phyloP scores from a whole-genome alignment of 1,140 invertebrate genomes.

The Aradophagus sp. region DNA sequence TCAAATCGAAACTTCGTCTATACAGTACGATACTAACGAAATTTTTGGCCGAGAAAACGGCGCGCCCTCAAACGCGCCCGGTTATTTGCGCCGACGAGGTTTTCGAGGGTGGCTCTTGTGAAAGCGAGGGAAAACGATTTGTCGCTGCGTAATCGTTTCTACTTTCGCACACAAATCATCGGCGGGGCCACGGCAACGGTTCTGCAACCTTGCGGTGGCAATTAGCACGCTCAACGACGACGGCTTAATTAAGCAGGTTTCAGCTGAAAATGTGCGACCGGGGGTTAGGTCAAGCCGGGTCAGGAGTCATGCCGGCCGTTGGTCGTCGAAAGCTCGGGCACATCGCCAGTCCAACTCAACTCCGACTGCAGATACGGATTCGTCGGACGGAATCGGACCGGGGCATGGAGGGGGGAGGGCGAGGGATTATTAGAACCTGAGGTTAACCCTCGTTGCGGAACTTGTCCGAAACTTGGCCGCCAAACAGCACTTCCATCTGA shows the following conservation, averaged over 20 bases:
- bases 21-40: no score
- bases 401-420: constrained; percentile 18
- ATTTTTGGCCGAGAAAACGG: no score
- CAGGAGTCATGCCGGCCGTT: constrained; percentile 50
- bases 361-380: constrained; percentile 21
- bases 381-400: not conserved
- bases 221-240: constrained; percentile 69
- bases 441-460: constrained; percentile 60
- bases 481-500: constrained; percentile 57
- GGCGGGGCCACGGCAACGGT: constrained; percentile 19
- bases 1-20: no score
- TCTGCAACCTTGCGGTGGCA: constrained; percentile 63
- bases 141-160: constrained; percentile 56
- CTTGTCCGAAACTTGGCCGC: constrained; percentile 55
- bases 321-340: constrained; percentile 41
- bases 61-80: no score
- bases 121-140: constrained; percentile 48
- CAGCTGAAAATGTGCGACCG: constrained; percentile 49
- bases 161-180: constrained; percentile 57
- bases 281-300: constrained; percentile 58
- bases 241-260: constrained; percentile 70
- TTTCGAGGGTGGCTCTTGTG: no score
- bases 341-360: constrained; percentile 30
- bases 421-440: constrained; percentile 66
- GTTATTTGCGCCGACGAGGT: no score